Evolutionary conservation across 2,113 vertebrate genomes (phyloP).

Genomic region (Nibea albiflora): DNA sequence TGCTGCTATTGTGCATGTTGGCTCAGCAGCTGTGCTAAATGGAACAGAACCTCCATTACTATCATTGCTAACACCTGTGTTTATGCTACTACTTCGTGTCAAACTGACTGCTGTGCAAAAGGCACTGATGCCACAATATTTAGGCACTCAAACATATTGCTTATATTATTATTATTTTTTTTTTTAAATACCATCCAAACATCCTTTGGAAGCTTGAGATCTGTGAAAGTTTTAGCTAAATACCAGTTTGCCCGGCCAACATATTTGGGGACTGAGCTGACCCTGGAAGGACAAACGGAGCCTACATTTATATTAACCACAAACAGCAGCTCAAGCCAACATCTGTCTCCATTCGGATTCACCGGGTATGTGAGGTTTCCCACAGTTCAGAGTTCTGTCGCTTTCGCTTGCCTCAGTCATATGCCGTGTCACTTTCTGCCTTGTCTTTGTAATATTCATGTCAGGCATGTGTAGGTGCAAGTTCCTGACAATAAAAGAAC

Average conservation of each 20-base stretch:
- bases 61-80: too few species aligned
- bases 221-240: conserved; percentile 9
- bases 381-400: background rate
- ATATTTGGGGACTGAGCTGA: background rate
- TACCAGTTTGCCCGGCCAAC: conserved; percentile 18
- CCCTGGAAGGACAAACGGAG: background rate
- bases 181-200: background rate
- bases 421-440: background rate
- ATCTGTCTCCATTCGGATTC: conserved; percentile 17
- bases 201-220: background rate
- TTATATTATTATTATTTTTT: too few species aligned
- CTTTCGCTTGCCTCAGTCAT: background rate
- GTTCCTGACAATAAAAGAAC: background rate
- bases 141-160: background rate
- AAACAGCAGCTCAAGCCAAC: conserved; percentile 18
- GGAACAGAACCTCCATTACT: too few species aligned
- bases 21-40: too few species aligned
- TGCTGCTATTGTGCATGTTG: too few species aligned
- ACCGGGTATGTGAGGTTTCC: conserved; percentile 1
- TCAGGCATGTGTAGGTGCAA: background rate
- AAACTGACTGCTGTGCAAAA: too few species aligned
- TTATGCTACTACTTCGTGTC: too few species aligned
- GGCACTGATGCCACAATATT: background rate
- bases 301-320: conserved; percentile 40
- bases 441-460: background rate